phyloP scores from a whole-genome alignment of 2,113 vertebrate species.

The Lanius ludovicianus region DNA sequence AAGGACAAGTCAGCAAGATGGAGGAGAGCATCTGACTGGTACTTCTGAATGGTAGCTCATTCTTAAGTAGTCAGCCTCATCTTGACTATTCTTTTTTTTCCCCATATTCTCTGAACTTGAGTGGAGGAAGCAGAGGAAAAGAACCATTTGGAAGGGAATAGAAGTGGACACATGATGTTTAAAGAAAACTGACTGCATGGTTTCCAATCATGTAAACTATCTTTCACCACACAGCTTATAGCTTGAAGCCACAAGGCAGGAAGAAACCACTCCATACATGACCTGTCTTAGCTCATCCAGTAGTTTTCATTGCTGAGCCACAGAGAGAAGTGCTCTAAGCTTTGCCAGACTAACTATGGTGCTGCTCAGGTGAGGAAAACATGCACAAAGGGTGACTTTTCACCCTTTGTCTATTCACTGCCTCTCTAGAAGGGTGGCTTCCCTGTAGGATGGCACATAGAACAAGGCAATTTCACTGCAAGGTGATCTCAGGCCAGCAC shows the following conservation, averaged over 20 bases:
- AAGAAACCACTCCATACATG: background rate
- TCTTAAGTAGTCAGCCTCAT: background rate
- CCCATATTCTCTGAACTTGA: background rate
- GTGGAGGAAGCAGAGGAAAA: background rate
- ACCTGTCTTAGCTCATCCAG: background rate
- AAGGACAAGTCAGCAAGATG: background rate
- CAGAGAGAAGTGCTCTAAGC: background rate
- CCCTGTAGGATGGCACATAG: background rate
- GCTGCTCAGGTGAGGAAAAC: background rate
- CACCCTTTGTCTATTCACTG: background rate
- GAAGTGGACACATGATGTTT: background rate
- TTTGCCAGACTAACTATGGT: background rate
- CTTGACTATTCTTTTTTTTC: background rate
- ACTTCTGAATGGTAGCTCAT: background rate
- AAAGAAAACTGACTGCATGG: background rate
- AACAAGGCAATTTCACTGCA: rapidly evolving
- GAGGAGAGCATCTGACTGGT: background rate
- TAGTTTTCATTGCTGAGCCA: background rate
- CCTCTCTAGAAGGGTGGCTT: background rate
- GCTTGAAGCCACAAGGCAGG: background rate
- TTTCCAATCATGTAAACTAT: background rate
- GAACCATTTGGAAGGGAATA: background rate
- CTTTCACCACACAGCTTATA: background rate
- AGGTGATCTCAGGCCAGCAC: background rate
- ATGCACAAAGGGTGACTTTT: background rate